Base-by-base conservation (phyloP, 2,888 invertebrate genomes). In the Aphrophora alni region DNA sequence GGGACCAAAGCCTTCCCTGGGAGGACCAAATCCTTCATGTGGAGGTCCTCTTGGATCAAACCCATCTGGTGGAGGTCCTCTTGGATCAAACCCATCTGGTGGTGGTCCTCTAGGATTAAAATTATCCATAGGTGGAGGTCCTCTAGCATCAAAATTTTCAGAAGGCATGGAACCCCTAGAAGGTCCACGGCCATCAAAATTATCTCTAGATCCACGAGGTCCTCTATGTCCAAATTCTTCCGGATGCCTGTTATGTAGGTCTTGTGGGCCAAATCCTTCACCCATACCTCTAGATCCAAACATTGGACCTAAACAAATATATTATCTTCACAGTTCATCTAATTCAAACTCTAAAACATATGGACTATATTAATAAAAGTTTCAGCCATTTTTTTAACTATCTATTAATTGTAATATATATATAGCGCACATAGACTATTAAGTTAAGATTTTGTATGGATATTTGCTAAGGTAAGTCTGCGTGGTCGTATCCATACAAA, bases 161-260 rank as follows among this genome's bases (percentile, higher is more conserved):
- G 77, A 38, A 44, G 81, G 78, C 14, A 44, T 44, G 8, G 10
- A 14, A 21, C 21, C 59, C 10, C 59, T 59, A 7, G 80, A 75
- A 80, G 80, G 80, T n/a, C 76, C 80, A 26, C 80, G 44, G 59
- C 71, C 38, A 59, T 73, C 80, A 27, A 77, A 81, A 72, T 73
- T 69, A 51, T 78, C 78, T 25, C 78, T 21, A 17, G 74, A 69
- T 5, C 78, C 78, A 27, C 76, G 59, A 59, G 59, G 59, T 78
- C 83, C 85, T 83, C 85, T 81, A 33, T 75, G 78, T 5, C 83
- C 82, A 70, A 82, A 82, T 24, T 79, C 84, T 33, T 82, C 83
- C 24, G 75, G 77, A 72, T 59, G 51, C 44, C 72, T 70, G 26
- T 68, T 38, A 76, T 77, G 78, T 1, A 77, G 75, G 4, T 80